phyloP scores from a whole-genome alignment of 2,113 vertebrate species.

The Ochotona curzoniae region DNA sequence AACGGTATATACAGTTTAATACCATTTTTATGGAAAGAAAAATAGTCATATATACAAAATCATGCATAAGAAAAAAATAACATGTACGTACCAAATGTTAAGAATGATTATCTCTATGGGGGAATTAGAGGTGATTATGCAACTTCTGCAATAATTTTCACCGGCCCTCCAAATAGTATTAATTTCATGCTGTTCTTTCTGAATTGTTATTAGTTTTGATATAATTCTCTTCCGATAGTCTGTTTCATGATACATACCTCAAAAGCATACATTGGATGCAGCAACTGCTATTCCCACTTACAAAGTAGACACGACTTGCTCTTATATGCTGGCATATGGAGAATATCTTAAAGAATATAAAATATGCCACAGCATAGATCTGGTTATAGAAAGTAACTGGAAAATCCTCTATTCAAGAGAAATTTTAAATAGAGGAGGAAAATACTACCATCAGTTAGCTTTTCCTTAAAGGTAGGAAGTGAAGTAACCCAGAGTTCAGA shows the following conservation, averaged over 20 bases:
- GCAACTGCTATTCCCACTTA: neutral
- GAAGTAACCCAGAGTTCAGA: constrained; percentile 21
- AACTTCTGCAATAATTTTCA: constrained; percentile 55
- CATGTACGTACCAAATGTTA: constrained; percentile 62
- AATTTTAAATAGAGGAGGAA: constrained; percentile 53
- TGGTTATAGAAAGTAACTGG: constrained; percentile 54
- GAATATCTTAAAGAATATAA: constrained; percentile 33
- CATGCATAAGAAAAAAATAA: constrained; percentile 75
- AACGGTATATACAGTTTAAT: constrained; percentile 78
- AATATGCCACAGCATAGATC: constrained; percentile 15
- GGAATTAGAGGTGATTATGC: constrained; percentile 5
- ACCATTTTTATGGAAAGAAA: constrained; percentile 72
- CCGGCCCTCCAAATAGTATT: constrained; percentile 6
- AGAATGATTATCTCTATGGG: constrained; percentile 16
- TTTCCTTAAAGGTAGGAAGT: neutral
- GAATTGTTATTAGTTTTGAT: neutral
- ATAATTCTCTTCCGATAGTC: constrained; percentile 1
- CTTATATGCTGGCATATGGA: constrained; percentile 4
- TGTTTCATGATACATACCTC: neutral
- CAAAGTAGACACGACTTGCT: constrained; percentile 38
- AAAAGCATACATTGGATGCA: neutral
- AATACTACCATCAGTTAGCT: neutral
- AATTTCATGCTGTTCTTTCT: neutral
- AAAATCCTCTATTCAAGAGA: constrained; percentile 58
- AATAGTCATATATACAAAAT: constrained; percentile 80